Evolutionary conservation across 2,797 vertebrate genomes (phyloP).

Genomic region (Catamblyrhynchus diadema): DNA sequence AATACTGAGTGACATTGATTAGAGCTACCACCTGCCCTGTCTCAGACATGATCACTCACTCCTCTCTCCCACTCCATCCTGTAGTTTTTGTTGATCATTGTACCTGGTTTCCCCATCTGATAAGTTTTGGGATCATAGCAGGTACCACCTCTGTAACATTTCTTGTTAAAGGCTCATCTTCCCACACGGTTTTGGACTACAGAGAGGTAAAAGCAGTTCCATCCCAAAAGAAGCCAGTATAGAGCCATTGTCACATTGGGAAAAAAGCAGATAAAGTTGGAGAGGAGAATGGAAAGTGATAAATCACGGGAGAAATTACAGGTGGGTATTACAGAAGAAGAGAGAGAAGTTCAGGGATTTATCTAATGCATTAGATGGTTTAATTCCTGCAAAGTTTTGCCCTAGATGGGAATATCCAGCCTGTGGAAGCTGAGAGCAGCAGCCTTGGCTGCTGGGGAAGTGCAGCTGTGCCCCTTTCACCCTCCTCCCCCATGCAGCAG

Average conservation of each 20-base stretch:
- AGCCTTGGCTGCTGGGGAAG: not conserved
- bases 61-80: not conserved
- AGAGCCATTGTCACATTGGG: not conserved
- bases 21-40: conserved; percentile 6
- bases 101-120: not conserved
- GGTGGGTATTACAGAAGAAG: not conserved
- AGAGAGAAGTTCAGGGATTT: not conserved
- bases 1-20: not conserved
- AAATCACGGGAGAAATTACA: not conserved
- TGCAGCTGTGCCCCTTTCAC: not conserved
- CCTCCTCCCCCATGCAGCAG: not conserved
- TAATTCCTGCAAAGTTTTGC: not conserved
- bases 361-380: not conserved
- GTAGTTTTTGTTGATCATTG: not conserved
- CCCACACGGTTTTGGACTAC: not conserved
- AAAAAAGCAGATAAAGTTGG: not conserved
- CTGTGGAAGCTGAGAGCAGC: not conserved
- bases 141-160: not conserved
- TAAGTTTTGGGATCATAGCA: not conserved
- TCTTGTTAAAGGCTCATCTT: not conserved
- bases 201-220: not conserved
- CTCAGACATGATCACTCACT: not conserved
- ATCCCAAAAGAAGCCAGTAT: not conserved
- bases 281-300: not conserved
- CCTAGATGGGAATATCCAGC: not conserved